Base-by-base conservation (phyloP, 2,113 vertebrate genomes). In the Callorhinus ursinus region DNA sequence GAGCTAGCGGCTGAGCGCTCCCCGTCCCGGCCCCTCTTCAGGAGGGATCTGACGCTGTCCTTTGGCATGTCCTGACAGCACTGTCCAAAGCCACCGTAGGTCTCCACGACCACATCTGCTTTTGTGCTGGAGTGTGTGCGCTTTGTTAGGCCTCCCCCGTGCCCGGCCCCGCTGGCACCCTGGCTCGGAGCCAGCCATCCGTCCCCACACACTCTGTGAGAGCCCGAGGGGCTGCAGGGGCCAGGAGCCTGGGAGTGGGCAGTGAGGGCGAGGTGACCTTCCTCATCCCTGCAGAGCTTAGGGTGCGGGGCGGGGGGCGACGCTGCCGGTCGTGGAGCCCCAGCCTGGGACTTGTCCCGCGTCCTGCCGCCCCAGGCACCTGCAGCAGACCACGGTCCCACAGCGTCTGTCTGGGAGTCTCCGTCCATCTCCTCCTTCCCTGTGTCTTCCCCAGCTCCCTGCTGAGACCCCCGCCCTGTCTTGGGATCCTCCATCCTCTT, bases 181-280 rank as follows among this genome's bases (percentile, higher is more conserved):
- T 33, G 2, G 12, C 42, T 49, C 33, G 2, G 12, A 87, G 24
- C 85, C 16, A 6, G 2, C 15, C 0, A 1, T 3, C 24, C 1
- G 10, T 42, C 65, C 55, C 9, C 49, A 1, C 1, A 0, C 46
- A 7, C 2, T 59, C 2, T 0, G 0, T 71, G 36, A 19, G 12
- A 9, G 63, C 57, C 69, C 5, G 13, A 3, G 14, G 33, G 39
- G 28, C 33, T n/a, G 0, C 51, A 13, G 3, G 42, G 46, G 36
- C 4, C 33, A 13, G 59, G 49, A 28, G 7, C 18, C 7, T 6
- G 0, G 14, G 31, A 51, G 13, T 8, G 46, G 12, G 28, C 7
- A 49, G 28, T 5, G 10, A 31, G n/a, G 28, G 39, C 6, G 16
- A 16, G 9, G 31, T n/a, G 57, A 11, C 33, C 2, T 36, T 61